These are phyloP conservation scores for Oryctolagus cuniculus DNA, from an alignment of 2,113 vertebrate species.

Conservation along the genomic window DNA sequence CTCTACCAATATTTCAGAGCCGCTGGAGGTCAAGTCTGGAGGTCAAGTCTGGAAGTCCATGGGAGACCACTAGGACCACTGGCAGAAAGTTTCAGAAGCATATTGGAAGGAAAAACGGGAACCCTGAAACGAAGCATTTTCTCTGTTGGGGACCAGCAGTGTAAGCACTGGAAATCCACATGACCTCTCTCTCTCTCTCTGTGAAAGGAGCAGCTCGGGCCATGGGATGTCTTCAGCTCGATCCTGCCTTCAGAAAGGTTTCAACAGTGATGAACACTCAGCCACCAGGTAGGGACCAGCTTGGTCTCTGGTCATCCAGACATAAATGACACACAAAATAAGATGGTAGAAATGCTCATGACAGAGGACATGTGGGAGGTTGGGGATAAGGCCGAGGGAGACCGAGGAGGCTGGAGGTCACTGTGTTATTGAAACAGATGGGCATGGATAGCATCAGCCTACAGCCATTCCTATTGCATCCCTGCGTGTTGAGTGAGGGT, in stretches of 20 bases:
- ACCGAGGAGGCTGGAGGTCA: neutral
- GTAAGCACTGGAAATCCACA: neutral
- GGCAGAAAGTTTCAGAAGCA: neutral
- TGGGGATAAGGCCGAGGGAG: neutral
- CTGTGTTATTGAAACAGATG: constrained; percentile 65
- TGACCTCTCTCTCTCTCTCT: neutral
- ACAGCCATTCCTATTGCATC: neutral
- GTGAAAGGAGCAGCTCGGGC: neutral
- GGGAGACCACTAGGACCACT: neutral
- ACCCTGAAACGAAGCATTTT: neutral
- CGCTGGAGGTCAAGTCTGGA: neutral
- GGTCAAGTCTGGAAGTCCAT: neutral
- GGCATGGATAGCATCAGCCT: constrained; percentile 65
- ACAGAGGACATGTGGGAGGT: neutral
- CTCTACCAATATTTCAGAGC: neutral
- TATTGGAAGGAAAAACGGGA: neutral
- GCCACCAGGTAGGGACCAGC: neutral
- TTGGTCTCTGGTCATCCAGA: neutral
- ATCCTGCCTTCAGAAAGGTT: neutral
- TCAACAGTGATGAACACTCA: neutral
- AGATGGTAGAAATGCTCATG: neutral
- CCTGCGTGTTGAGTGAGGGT: constrained; percentile 2
- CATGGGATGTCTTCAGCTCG: neutral
- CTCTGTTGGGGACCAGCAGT: neutral
- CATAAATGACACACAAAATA: neutral